Evolutionary conservation across 2,797 vertebrate genomes (phyloP).

Genomic region (Chelon labrosus): DNA sequence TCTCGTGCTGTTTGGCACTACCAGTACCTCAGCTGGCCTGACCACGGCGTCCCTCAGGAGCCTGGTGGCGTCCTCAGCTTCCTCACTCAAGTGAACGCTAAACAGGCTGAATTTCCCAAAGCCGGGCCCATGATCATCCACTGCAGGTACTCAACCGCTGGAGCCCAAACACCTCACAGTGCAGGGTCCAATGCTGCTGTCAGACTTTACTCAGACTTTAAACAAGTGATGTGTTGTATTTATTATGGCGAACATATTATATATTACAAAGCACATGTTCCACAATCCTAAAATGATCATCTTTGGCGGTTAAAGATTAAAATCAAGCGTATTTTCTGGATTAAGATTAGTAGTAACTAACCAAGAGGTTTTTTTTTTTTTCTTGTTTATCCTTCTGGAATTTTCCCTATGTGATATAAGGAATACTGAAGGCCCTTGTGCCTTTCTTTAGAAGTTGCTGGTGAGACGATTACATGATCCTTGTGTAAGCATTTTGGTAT

Average conservation of each 20-base stretch:
- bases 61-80: constrained; percentile 95
- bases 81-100: constrained; percentile 91
- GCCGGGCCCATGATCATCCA: constrained; percentile 94
- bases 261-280: constrained; percentile 2
- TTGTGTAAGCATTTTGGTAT: constrained; percentile 20
- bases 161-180: neutral
- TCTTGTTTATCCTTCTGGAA: constrained; percentile 71
- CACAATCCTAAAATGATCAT: constrained; percentile 9
- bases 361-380: constrained; percentile 55
- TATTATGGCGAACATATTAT: neutral
- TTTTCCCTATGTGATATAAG: constrained; percentile 55
- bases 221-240: too few species aligned
- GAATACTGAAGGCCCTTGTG: constrained; percentile 28
- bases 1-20: constrained; percentile 91
- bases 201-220: too few species aligned
- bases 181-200: neutral
- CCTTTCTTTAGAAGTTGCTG: constrained; percentile 16
- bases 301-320: constrained; percentile 41
- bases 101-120: constrained; percentile 83
- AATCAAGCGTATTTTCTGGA: constrained; percentile 50
- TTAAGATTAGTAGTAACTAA: constrained; percentile 57
- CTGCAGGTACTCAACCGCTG: constrained; percentile 89
- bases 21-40: constrained; percentile 97
- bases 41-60: constrained; percentile 93
- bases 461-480: constrained; percentile 26